Base-by-base conservation (phyloP, 2,888 invertebrate genomes). In the Molanna angustata region DNA sequence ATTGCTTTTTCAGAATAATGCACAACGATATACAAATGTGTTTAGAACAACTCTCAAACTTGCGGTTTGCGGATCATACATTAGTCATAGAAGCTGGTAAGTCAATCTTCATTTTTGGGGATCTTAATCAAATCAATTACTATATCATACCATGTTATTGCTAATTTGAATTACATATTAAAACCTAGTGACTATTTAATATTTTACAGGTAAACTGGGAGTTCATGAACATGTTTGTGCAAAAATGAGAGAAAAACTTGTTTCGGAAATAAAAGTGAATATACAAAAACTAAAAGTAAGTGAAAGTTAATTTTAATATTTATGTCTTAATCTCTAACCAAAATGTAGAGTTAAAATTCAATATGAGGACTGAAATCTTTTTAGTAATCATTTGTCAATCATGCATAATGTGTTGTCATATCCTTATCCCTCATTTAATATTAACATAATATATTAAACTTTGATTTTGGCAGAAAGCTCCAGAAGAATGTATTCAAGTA, bases 161-260 rank as follows among this genome's bases (percentile, higher is more conserved):
- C n/a, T n/a, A n/a, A n/a, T n/a, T n/a, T n/a, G n/a, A n/a, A n/a
- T n/a, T n/a, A n/a, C n/a, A n/a, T n/a, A n/a, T n/a, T n/a, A n/a
- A n/a, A n/a, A n/a, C n/a, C n/a, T n/a, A n/a, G n/a, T n/a, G n/a
- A n/a, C n/a, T n/a, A n/a, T n/a, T n/a, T n/a, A n/a, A n/a, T n/a
- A 55, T 19, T 44, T 48, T 61, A 63, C 71, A 71, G 79, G 79
- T 35, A 79, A 82, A 66, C 70, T 84, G 44, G 87, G 85, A 52
- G 88, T 88, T 9, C 85, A 90, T 59, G 88, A 90, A 62, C 82
- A 86, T 64, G 90, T 90, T 1, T 90, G 90, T 65, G 84, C 85
- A 0, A 85, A 87, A 62, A 84, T 90, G 84, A 80, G 90, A 62
- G 86, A 86, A 41, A 90, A 90, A 68, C 73, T 91, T 31, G 84